These are phyloP conservation scores for Theropithecus gelada DNA, from an alignment of 2,113 vertebrate species.

Conservation along the genomic window DNA sequence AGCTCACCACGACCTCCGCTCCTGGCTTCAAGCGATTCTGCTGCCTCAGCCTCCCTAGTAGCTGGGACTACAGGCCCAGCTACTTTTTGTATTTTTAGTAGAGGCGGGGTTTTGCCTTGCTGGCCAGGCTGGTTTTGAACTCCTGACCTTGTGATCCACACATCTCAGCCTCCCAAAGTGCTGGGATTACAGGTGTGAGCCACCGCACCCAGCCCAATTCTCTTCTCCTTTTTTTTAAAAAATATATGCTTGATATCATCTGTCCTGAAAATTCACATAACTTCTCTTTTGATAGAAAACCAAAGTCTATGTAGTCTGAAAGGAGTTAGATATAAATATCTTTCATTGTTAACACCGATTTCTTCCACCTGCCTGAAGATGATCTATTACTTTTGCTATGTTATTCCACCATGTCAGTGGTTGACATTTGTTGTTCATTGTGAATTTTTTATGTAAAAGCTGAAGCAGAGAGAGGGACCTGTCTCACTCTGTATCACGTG, in stretches of 20 bases:
- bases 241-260: neutral
- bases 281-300: constrained; percentile 27
- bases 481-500: neutral
- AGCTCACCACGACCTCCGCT: no score
- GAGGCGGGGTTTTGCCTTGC: no score
- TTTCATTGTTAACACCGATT: neutral
- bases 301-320: neutral
- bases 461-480: neutral
- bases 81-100: no score
- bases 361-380: neutral
- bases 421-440: neutral
- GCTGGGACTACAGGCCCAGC: no score
- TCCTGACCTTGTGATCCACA: no score
- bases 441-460: neutral
- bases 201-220: no score
- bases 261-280: neutral
- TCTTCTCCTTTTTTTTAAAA: neutral
- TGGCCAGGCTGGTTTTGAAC: no score
- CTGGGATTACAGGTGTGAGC: no score
- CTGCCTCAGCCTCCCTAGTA: no score
- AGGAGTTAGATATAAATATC: neutral
- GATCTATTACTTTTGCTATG: neutral
- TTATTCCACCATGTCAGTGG: neutral
- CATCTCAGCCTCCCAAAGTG: no score
- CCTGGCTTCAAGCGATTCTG: no score